Percentiles rank a stretch among this genome's conserved stretches.
These are phyloP conservation scores for Drosophila anomalipes DNA, from an alignment of 2,888 invertebrate species.

Conservation along the genomic window DNA sequence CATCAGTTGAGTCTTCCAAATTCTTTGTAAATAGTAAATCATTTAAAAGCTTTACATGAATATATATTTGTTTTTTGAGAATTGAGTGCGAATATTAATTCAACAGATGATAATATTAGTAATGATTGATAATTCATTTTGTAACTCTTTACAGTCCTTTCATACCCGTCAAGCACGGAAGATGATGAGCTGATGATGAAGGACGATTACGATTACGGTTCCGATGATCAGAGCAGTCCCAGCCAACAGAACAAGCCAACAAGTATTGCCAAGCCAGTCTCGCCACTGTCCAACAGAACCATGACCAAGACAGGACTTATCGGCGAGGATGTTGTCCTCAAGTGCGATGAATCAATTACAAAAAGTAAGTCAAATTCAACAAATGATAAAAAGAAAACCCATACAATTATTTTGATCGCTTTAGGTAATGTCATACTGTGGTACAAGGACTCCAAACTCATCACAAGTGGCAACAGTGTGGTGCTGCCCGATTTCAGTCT, in stretches of 20 bases:
- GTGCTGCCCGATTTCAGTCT: constrained; percentile 61
- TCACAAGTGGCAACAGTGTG: constrained; percentile 60
- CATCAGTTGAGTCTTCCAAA: background rate
- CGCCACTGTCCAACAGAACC: constrained; percentile 17
- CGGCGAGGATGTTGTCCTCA: constrained; percentile 58
- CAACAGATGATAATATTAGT: background rate
- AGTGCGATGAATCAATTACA: constrained; percentile 39
- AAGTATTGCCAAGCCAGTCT: background rate
- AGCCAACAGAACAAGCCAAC: constrained; percentile 52
- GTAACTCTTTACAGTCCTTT: constrained; percentile 32
- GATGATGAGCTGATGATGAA: constrained; percentile 42
- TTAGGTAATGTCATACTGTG: constrained; percentile 65
- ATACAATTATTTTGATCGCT: background rate
- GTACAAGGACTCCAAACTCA: constrained; percentile 50
- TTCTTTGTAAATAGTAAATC: background rate
- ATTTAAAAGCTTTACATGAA: background rate
- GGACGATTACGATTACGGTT: constrained; percentile 56
- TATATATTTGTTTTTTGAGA: background rate
- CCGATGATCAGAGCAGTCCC: constrained; percentile 48
- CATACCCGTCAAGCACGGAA: constrained; percentile 11
- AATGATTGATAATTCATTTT: background rate
- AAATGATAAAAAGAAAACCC: background rate
- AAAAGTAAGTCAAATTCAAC: constrained; percentile 30
- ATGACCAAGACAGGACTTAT: constrained; percentile 42
- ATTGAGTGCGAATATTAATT: background rate